phyloP scores from a whole-genome alignment of 64 coral and sea anemone genomes.

The Porites australiensis region DNA sequence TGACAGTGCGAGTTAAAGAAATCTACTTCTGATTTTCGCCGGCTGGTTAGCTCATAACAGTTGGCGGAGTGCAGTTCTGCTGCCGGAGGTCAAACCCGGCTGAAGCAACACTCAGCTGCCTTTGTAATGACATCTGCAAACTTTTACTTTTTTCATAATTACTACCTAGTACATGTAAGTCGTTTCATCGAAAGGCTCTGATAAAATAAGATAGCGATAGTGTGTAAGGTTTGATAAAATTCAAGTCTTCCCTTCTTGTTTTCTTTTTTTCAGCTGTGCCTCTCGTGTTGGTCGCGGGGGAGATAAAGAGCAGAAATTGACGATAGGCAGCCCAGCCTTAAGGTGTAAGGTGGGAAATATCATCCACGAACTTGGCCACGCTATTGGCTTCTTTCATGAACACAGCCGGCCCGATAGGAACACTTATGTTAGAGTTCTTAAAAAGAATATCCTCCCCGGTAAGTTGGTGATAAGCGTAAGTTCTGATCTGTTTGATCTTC shows the following conservation, averaged over 20 bases:
- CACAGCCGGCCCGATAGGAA: constrained; percentile 82
- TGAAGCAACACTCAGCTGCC: too few relatives aligned
- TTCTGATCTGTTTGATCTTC: not conserved
- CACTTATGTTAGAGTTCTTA: constrained; percentile 51
- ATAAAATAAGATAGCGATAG: too few relatives aligned
- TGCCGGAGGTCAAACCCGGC: too few relatives aligned
- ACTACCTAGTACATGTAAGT: too few relatives aligned
- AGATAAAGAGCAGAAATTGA: constrained; percentile 61
- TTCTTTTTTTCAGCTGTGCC: constrained; percentile 45
- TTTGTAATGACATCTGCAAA: too few relatives aligned
- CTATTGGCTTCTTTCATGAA: constrained; percentile 89
- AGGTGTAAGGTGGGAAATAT: constrained; percentile 87
- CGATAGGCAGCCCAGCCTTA: constrained; percentile 46
- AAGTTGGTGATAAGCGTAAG: not conserved
- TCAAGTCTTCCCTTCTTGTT: not conserved
- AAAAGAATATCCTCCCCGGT: constrained; percentile 88
- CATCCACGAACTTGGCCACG: constrained; percentile 84
- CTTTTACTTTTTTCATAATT: too few relatives aligned
- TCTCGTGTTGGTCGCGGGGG: constrained; percentile 76
- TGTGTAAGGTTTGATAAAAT: too few relatives aligned
- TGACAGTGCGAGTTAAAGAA: too few relatives aligned
- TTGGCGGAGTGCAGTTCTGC: too few relatives aligned
- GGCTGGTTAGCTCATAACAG: too few relatives aligned
- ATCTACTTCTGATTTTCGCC: too few relatives aligned
- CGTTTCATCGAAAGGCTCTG: too few relatives aligned